A percentile compares a stretch with the other conserved stretches of the same genome.
phyloP scores from a whole-genome alignment of 2,888 invertebrate species.

The Sphinx pinastri region DNA sequence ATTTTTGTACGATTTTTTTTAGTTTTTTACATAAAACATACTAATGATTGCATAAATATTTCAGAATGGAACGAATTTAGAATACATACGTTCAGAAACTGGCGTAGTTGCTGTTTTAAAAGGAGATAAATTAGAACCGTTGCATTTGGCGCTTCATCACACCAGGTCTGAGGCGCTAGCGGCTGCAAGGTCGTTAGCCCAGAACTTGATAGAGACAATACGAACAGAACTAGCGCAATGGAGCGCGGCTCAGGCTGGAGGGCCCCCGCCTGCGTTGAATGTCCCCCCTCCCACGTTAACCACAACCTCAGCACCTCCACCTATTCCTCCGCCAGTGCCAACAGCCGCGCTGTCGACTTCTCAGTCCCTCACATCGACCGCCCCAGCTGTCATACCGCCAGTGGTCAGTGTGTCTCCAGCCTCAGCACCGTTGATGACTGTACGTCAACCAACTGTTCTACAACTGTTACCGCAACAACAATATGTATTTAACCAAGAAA shows the following conservation, averaged over 20 bases:
- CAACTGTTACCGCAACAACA: conserved; percentile 77
- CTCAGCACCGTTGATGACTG: conserved; percentile 74
- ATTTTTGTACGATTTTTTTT: background rate
- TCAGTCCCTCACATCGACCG: conserved; percentile 60
- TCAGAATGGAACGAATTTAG: conserved; percentile 87
- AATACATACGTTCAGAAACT: conserved; percentile 91
- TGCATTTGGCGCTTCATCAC: conserved; percentile 91
- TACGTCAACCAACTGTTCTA: conserved; percentile 74
- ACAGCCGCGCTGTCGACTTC: conserved; percentile 66
- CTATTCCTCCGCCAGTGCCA: conserved; percentile 62
- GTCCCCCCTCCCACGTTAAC: conserved; percentile 72
- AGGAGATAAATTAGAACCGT: conserved; percentile 87
- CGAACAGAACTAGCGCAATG: conserved; percentile 83
- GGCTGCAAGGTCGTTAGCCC: conserved; percentile 88
- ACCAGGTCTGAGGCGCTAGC: conserved; percentile 87
- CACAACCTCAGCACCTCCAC: conserved; percentile 65
- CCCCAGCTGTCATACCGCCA: conserved; percentile 65
- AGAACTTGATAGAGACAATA: conserved; percentile 91
- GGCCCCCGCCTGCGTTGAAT: conserved; percentile 71
- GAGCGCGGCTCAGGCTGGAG: conserved; percentile 74
- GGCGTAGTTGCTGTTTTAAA: conserved; percentile 90
- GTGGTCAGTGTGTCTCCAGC: conserved; percentile 74
- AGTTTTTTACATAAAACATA: background rate
- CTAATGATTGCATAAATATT: conserved; percentile 41
- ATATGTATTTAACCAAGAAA: conserved; percentile 78